phyloP scores from a whole-genome alignment of 2,113 vertebrate genomes.

The Hippolais icterina region DNA sequence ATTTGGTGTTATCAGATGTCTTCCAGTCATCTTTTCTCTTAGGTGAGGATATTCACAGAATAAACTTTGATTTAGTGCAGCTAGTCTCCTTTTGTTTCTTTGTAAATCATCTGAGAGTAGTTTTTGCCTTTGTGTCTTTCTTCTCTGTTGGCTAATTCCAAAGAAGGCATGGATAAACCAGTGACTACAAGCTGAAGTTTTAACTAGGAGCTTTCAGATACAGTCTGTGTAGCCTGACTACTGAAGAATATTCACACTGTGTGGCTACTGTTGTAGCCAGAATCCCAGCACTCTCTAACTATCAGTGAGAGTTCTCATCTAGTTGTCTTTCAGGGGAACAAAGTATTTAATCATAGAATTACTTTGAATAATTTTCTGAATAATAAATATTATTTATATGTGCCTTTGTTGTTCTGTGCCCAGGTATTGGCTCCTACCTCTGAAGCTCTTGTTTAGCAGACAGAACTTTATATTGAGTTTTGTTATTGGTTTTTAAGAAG shows the following conservation, averaged over 20 bases:
- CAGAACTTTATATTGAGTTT: not conserved
- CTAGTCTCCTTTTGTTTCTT: not conserved
- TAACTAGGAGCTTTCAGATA: not conserved
- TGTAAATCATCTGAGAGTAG: not conserved
- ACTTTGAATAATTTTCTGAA: not conserved
- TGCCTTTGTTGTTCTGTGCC: not conserved
- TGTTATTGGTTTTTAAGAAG: not conserved
- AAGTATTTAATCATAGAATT: not conserved
- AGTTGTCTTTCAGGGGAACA: not conserved
- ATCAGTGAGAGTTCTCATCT: not conserved
- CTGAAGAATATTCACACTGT: not conserved
- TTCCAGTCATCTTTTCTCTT: not conserved
- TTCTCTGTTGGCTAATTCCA: not conserved
- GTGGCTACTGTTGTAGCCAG: not conserved
- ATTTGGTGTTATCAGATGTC: not conserved
- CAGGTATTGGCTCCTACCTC: not conserved
- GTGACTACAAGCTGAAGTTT: not conserved
- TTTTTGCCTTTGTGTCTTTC: not conserved
- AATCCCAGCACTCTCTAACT: not conserved
- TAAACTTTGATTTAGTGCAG: not conserved
- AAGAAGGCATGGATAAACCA: not conserved
- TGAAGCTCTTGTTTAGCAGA: not conserved
- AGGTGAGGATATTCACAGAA: not conserved
- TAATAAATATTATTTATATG: not conserved
- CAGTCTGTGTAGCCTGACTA: accelerated